phyloP scores from a whole-genome alignment of 2,797 vertebrate species.

The Pangasius djambal region DNA sequence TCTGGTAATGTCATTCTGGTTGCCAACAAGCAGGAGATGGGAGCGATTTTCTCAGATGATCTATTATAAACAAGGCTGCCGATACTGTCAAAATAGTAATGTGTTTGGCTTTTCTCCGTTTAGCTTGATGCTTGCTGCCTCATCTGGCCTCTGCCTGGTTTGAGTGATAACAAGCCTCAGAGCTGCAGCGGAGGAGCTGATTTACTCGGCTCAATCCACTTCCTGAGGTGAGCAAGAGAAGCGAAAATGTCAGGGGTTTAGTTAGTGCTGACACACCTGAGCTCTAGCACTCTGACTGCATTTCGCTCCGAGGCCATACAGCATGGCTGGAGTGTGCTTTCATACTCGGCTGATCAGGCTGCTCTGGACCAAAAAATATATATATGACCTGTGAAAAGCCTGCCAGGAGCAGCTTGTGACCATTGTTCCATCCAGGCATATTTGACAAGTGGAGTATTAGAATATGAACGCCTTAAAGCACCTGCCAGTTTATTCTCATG shows the following conservation, averaged over 20 bases:
- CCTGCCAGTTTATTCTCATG: background rate
- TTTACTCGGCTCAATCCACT: constrained; percentile 59
- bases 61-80: constrained; percentile 33
- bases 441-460: constrained; percentile 24
- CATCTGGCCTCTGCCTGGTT: constrained; percentile 14
- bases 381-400: background rate
- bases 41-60: constrained; percentile 40
- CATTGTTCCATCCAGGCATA: constrained; percentile 10
- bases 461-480: background rate
- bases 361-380: constrained; percentile 1
- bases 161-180: constrained; percentile 58
- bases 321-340: constrained; percentile 61
- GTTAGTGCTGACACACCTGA: constrained; percentile 67
- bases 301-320: constrained; percentile 61
- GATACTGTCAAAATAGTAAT: constrained; percentile 14
- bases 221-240: constrained; percentile 55
- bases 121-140: constrained; percentile 27
- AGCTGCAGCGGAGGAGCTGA: constrained; percentile 61
- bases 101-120: constrained; percentile 33
- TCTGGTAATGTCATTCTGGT: constrained; percentile 57
- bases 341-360: constrained; percentile 19
- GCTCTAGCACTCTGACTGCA: constrained; percentile 53
- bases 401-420: background rate
- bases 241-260: constrained; percentile 70
- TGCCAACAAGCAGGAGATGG: constrained; percentile 54